Conservation (phyloP, 2,888 invertebrate genomes). For the Hypsopygia costalis region DNA sequence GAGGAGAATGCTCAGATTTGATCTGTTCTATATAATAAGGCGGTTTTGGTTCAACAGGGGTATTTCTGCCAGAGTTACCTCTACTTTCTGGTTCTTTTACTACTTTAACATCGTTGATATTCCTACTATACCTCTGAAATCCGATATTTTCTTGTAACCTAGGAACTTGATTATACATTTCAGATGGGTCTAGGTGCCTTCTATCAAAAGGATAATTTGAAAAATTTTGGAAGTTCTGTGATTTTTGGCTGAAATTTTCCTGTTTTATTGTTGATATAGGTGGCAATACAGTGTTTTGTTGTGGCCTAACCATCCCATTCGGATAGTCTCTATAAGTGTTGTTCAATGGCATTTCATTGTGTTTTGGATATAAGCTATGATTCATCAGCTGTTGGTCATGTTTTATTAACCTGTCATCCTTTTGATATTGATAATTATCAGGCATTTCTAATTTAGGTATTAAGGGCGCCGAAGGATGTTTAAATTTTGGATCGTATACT, state of each 20-base stretch:
- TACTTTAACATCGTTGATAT: slow-evolving; percentile 40
- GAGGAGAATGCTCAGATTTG: slow-evolving; percentile 76
- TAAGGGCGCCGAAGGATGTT: slow-evolving; percentile 64
- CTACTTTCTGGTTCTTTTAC: slow-evolving; percentile 42
- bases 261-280: slow-evolving; percentile 77
- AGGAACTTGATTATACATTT: slow-evolving; percentile 46
- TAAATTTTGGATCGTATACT: slow-evolving; percentile 63
- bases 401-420: slow-evolving; percentile 60
- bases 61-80: slow-evolving; percentile 30
- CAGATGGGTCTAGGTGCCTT: slow-evolving; percentile 40
- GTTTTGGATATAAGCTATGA: slow-evolving; percentile 43
- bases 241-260: slow-evolving; percentile 64
- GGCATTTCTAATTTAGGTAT: slow-evolving; percentile 71
- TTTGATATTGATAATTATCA: slow-evolving; percentile 64
- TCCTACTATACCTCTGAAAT: slow-evolving; percentile 66
- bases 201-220: slow-evolving; percentile 56
- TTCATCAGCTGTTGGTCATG: slow-evolving; percentile 43
- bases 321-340: slow-evolving; percentile 53
- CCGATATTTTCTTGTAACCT: slow-evolving; percentile 58
- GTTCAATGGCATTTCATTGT: slow-evolving; percentile 38
- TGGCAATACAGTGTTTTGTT: slow-evolving; percentile 59
- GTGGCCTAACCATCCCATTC: slow-evolving; percentile 44
- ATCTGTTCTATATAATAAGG: slow-evolving; percentile 76
- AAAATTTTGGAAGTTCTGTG: slow-evolving; percentile 53
- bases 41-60: slow-evolving; percentile 49